A percentile compares a stretch with the other conserved stretches of the same genome.
Conservation (phyloP, 1,140 invertebrate genomes). For the Ceratina calcarata region DNA sequence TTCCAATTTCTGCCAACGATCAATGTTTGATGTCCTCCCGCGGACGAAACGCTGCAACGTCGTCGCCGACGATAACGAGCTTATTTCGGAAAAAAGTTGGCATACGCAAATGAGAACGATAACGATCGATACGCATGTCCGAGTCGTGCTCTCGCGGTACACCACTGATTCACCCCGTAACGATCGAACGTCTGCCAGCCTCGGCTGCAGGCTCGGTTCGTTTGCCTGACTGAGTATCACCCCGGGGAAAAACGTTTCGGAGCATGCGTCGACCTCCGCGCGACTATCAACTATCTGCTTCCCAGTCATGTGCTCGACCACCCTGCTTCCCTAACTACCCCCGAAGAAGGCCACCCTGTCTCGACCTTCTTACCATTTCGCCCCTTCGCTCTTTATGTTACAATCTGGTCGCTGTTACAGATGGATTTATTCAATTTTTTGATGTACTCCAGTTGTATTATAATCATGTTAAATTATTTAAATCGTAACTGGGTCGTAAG, state of each 20-base stretch:
- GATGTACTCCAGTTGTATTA: too few species aligned
- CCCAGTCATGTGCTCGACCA: neutral
- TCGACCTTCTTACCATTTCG: too few species aligned
- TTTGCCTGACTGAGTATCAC: slow-evolving; percentile 62
- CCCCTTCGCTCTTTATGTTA: too few species aligned
- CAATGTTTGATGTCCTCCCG: neutral
- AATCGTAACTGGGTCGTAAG: too few species aligned
- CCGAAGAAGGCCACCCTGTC: too few species aligned
- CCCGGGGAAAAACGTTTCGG: slow-evolving; percentile 50
- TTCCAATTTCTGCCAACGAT: neutral
- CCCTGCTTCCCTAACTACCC: neutral
- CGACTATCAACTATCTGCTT: slow-evolving; percentile 1
- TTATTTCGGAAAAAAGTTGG: neutral
- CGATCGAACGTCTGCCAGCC: slow-evolving; percentile 66
- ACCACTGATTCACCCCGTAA: slow-evolving; percentile 68
- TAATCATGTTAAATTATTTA: too few species aligned
- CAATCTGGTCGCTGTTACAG: too few species aligned
- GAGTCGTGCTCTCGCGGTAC: slow-evolving; percentile 1
- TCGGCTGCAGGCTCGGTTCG: slow-evolving; percentile 55
- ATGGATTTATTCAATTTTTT: too few species aligned
- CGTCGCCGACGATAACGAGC: neutral
- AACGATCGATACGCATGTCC: slow-evolving; percentile 31
- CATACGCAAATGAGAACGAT: neutral
- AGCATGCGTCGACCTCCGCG: slow-evolving; percentile 60
- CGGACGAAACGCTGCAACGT: neutral